Conservation (phyloP, 2,797 vertebrate genomes). For the Myotis planiceps region DNA sequence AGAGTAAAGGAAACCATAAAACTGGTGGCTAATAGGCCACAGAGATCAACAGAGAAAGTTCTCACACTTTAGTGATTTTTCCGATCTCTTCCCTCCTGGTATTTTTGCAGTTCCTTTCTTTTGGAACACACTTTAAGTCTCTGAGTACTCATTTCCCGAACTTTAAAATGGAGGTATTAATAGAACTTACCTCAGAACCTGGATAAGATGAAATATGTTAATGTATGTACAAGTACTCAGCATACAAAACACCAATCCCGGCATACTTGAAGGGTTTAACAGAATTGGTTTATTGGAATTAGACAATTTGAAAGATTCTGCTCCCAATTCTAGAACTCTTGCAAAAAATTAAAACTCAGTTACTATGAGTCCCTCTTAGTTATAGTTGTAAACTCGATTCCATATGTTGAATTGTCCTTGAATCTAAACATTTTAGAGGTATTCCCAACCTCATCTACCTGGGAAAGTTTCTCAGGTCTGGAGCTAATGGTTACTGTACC, state of each 20-base stretch:
- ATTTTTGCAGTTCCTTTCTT: neutral
- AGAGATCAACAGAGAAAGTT: neutral
- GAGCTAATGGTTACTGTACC: neutral
- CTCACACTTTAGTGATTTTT: neutral
- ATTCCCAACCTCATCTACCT: neutral
- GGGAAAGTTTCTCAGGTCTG: neutral
- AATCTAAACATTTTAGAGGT: slow-evolving; percentile 4
- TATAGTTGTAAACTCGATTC: neutral
- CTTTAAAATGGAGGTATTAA: slow-evolving; percentile 10
- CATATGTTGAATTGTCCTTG: neutral
- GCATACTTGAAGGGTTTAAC: neutral
- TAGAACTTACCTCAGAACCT: neutral
- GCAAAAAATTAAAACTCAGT: slow-evolving; percentile 21
- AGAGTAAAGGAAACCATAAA: neutral
- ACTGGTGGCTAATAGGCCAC: neutral
- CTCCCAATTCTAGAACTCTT: slow-evolving; percentile 16
- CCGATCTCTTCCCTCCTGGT: neutral
- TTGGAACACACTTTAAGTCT: neutral
- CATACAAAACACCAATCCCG: slow-evolving; percentile 5
- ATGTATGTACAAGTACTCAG: slow-evolving; percentile 21
- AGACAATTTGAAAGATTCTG: neutral
- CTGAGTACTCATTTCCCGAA: neutral
- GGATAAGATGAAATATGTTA: slow-evolving; percentile 4
- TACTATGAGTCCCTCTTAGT: neutral
- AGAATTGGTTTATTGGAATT: slow-evolving; percentile 38